A percentile compares a stretch with the other conserved stretches of the same genome.
phyloP scores from a whole-genome alignment of 2,888 invertebrate species.

The Spisula subtruncata region DNA sequence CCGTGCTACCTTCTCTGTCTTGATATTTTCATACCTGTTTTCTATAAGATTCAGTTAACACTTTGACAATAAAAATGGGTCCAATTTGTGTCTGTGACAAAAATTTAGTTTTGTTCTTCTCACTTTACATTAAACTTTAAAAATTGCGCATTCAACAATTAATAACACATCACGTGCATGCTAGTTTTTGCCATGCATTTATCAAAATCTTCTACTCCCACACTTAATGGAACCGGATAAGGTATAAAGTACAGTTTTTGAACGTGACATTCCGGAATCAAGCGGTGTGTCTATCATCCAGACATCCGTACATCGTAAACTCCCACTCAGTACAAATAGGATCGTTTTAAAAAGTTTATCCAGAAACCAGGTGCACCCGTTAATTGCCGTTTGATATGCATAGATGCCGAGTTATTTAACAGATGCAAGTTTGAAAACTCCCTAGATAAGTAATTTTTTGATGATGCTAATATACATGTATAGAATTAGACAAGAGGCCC shows the following conservation, averaged over 20 bases:
- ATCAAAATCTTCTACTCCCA: too few relatives aligned
- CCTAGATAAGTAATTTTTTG: slow-evolving; percentile 41
- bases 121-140: too few relatives aligned
- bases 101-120: too few relatives aligned
- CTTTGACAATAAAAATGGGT: too few relatives aligned
- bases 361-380: slow-evolving; percentile 35
- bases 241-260: not conserved
- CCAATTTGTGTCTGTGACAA: too few relatives aligned
- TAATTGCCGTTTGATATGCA: slow-evolving; percentile 45
- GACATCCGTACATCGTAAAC: not conserved
- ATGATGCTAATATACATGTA: not conserved
- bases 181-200: too few relatives aligned
- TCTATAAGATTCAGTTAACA: too few relatives aligned
- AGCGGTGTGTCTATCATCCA: slow-evolving; percentile 28
- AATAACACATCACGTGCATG: too few relatives aligned
- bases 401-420: slow-evolving; percentile 59
- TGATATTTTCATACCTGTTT: too few relatives aligned
- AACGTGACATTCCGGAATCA: slow-evolving; percentile 16
- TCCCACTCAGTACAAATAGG: slow-evolving; percentile 49
- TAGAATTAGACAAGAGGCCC: slow-evolving; percentile 2
- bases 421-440: slow-evolving; percentile 34
- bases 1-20: too few relatives aligned
- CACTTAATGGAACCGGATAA: too few relatives aligned
- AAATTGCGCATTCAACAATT: too few relatives aligned
- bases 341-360: slow-evolving; percentile 24